Percentiles rank a stretch among this genome's conserved stretches.
Evolutionary conservation across 2,113 vertebrate genomes (phyloP).

Genomic region (Rattus rattus): DNA sequence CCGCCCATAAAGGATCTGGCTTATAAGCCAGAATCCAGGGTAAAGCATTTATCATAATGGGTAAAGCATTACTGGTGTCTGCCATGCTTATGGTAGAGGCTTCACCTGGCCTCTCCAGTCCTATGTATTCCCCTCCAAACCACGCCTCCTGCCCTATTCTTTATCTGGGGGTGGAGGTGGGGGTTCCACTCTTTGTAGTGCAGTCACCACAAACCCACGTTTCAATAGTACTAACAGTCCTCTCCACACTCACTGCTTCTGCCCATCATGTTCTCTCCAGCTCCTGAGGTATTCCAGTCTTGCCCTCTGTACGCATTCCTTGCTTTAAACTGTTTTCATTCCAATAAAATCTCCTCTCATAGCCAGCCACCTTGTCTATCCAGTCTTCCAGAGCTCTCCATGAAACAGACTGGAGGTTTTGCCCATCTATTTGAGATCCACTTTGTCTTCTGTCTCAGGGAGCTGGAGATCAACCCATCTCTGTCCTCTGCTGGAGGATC

Average conservation of each 20-base stretch:
- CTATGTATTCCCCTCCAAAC: neutral
- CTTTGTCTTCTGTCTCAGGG: neutral
- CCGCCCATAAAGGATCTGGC: neutral
- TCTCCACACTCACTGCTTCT: neutral
- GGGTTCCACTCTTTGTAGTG: neutral
- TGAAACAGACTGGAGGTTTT: neutral
- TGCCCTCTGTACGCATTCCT: neutral
- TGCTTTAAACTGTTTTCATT: conserved; percentile 20
- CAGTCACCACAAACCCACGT: neutral
- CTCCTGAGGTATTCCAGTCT: neutral
- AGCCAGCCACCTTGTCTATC: neutral
- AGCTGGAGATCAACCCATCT: conserved; percentile 60
- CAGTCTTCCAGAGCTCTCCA: neutral
- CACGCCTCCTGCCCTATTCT: neutral
- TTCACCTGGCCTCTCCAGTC: neutral
- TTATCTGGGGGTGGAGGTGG: neutral
- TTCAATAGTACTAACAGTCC: neutral
- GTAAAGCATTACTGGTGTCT: neutral
- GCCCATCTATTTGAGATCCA: neutral
- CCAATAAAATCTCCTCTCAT: neutral
- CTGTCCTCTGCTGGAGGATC: conserved; percentile 50
- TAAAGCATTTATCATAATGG: neutral
- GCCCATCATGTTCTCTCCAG: neutral
- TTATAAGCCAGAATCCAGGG: neutral
- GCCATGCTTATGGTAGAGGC: neutral